Base-by-base conservation (phyloP, 2,888 invertebrate genomes). In the Galeruca laticollis region DNA sequence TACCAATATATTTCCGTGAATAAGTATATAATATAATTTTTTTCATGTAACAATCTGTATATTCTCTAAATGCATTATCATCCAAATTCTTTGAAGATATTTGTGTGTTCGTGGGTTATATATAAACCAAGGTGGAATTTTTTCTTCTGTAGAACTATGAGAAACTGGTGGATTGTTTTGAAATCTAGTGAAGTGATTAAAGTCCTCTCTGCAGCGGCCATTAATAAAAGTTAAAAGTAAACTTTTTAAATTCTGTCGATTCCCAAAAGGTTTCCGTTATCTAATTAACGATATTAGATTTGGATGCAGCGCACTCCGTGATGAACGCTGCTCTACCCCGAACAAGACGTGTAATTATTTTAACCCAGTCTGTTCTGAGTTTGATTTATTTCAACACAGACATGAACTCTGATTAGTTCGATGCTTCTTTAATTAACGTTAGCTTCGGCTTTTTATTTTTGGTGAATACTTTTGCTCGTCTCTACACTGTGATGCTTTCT, bases 261-360 rank as follows among this genome's bases (percentile, higher is more conserved):
- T 82, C 82, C 81, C 81, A 76, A 78, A 79, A 82, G 82, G 81
- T 80, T 82, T 80, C 81, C 76, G 81, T 84, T 84, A 84, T 85
- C 84, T 84, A 85, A 85, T 85, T 85, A 85, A 84, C 83, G 83
- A 85, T 85, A 85, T 85, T 84, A 84, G 85, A 85, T 84, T 85
- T 83, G 84, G 84, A 85, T 84, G 85, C 84, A 84, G 82, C 80
- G 79, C 78, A 76, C 77, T 72, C 80, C 79, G 81, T 86, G 86
- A 86, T 85, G 84, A 84, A 86, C 84, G 84, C 84, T 78, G 80
- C 82, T 80, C 83, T 83, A 82, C 83, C 83, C 83, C 77, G 84
- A 82, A 84, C 85, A 83, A 85, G 86, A 86, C 85, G 81, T 84
- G 85, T 85, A 86, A 86, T 86, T 86, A 86, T 86, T 86, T 86